A percentile compares a stretch with the other conserved stretches of the same genome.
Evolutionary conservation across 2,113 vertebrate species (phyloP).

Genomic region (Urocolius indicus): DNA sequence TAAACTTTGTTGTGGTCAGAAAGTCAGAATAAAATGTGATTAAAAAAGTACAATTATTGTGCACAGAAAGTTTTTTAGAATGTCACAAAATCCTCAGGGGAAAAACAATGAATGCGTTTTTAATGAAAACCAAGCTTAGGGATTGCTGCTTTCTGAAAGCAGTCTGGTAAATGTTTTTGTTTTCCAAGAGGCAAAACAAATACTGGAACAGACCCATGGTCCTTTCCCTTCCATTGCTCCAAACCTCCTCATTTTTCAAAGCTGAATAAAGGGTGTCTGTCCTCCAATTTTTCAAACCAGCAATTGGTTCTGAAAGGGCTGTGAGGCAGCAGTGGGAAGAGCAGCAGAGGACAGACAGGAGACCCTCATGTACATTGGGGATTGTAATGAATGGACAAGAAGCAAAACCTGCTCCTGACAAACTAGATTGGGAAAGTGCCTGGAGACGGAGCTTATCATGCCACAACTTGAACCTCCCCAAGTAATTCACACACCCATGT

Average conservation of each 20-base stretch:
- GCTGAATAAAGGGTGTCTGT: background rate
- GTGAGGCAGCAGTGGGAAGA: background rate
- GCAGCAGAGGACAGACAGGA: background rate
- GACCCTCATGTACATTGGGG: background rate
- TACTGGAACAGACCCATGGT: background rate
- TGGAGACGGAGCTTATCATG: slow-evolving; percentile 57
- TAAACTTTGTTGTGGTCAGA: slow-evolving; percentile 18
- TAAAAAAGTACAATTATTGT: background rate
- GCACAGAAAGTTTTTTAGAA: slow-evolving; percentile 20
- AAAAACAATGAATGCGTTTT: background rate
- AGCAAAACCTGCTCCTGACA: slow-evolving; percentile 39
- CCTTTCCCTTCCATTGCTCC: background rate
- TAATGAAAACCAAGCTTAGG: slow-evolving; percentile 38
- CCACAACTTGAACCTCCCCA: slow-evolving; percentile 47
- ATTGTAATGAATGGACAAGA: slow-evolving; percentile 5
- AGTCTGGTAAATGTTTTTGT: slow-evolving; percentile 35
- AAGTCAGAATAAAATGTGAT: slow-evolving; percentile 26
- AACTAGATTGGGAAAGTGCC: slow-evolving; percentile 55
- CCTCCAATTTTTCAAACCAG: background rate
- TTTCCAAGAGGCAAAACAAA: slow-evolving; percentile 55
- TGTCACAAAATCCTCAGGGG: slow-evolving; percentile 26
- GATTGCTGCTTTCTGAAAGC: slow-evolving; percentile 28
- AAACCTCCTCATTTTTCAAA: background rate
- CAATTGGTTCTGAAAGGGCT: background rate
- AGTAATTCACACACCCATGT: slow-evolving; percentile 65